A percentile compares a stretch with the other conserved stretches of the same genome.
phyloP scores from a whole-genome alignment of 2,113 vertebrate species.

The Barnardius zonarius region DNA sequence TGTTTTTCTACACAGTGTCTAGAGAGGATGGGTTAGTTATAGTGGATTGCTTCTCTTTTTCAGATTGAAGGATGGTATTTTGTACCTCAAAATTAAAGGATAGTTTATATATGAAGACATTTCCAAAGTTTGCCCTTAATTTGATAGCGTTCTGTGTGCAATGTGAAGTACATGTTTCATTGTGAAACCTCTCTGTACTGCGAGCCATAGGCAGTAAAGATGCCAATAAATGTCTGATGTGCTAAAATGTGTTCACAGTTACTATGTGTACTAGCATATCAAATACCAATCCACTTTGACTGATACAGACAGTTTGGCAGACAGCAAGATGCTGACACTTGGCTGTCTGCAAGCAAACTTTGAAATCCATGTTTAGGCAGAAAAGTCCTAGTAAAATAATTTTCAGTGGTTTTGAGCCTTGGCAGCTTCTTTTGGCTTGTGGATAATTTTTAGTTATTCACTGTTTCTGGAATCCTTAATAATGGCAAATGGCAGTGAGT shows the following conservation, averaged over 20 bases:
- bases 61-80: background rate
- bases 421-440: background rate
- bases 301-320: background rate
- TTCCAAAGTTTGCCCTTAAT: background rate
- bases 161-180: background rate
- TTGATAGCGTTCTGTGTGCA: background rate
- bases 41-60: background rate
- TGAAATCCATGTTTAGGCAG: background rate
- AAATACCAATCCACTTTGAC: background rate
- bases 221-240: background rate
- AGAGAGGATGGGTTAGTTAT: background rate
- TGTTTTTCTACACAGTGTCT: background rate
- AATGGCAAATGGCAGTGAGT: constrained; percentile 40
- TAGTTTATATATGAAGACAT: background rate
- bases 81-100: background rate
- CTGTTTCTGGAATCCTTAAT: constrained; percentile 40
- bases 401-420: background rate
- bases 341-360: background rate
- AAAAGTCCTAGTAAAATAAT: constrained; percentile 11
- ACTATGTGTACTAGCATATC: background rate
- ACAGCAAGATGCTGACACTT: background rate
- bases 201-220: background rate
- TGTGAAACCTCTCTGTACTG: background rate
- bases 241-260: background rate
- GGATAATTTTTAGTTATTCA: constrained; percentile 33